These are phyloP conservation scores for Sakesphorus luctuosus DNA, from an alignment of 2,113 vertebrate genomes.

Conservation along the genomic window DNA sequence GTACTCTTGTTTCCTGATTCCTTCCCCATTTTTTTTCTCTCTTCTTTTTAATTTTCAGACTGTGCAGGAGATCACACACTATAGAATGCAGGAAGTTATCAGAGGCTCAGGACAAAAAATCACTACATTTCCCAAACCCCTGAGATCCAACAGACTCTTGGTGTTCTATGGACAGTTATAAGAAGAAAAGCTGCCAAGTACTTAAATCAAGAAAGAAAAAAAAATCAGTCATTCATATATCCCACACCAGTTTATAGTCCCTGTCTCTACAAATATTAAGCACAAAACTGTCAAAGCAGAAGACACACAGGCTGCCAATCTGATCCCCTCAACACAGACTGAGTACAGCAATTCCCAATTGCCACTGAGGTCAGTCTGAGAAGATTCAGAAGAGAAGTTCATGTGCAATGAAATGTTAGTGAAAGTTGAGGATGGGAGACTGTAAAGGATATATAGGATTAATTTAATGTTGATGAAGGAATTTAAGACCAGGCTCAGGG, in stretches of 20 bases:
- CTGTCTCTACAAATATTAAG: neutral
- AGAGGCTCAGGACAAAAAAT: neutral
- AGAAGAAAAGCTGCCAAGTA: neutral
- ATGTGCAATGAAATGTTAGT: neutral
- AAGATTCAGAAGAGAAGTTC: neutral
- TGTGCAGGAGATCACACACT: neutral
- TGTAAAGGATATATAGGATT: slow-evolving; percentile 40
- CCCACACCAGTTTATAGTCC: neutral
- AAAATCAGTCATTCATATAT: neutral
- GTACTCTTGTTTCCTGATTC: neutral
- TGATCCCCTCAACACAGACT: neutral
- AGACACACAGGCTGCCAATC: neutral
- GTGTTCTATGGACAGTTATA: neutral
- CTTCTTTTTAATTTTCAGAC: neutral
- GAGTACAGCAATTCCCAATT: neutral
- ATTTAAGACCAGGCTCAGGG: slow-evolving; percentile 2
- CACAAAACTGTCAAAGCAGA: neutral
- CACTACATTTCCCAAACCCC: neutral
- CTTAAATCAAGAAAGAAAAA: neutral
- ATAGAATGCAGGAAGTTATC: neutral
- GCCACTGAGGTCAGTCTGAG: neutral
- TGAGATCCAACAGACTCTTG: neutral
- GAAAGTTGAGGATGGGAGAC: neutral
- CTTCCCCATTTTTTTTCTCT: neutral
- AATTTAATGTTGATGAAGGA: slow-evolving; percentile 55